phyloP scores from a whole-genome alignment of 2,797 vertebrate species.

The Leptodactylus fallax region DNA sequence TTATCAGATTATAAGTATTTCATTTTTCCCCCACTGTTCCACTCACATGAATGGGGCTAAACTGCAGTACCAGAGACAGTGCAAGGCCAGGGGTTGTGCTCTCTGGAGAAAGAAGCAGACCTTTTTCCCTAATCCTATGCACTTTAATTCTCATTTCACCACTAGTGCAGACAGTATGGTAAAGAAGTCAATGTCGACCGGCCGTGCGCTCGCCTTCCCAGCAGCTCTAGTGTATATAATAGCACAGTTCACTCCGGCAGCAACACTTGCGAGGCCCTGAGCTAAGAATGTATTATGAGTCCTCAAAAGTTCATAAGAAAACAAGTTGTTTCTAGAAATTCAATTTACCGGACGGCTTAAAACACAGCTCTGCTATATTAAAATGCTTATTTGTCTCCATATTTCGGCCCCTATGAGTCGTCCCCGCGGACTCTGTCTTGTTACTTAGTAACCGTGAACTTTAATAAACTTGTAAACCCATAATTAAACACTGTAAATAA shows the following conservation, averaged over 20 bases:
- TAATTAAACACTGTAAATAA: conserved; percentile 80
- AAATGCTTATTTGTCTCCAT: conserved; percentile 54
- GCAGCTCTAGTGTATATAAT: conserved; percentile 15
- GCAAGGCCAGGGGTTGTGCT: not conserved
- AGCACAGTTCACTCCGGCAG: conserved; percentile 42
- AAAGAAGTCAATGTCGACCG: not conserved
- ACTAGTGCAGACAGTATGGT: not conserved
- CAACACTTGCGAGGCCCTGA: conserved; percentile 62
- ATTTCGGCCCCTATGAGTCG: conserved; percentile 67
- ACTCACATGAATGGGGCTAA: not conserved
- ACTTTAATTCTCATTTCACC: not conserved
- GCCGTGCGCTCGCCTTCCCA: not conserved
- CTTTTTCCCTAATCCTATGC: not conserved
- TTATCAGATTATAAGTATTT: not conserved
- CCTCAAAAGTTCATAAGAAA: conserved; percentile 61
- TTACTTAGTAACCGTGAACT: conserved; percentile 75
- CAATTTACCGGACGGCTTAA: conserved; percentile 48
- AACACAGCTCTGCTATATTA: conserved; percentile 64
- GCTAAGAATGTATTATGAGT: conserved; percentile 62
- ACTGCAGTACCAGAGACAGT: not conserved
- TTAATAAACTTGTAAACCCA: conserved; percentile 75
- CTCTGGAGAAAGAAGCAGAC: not conserved
- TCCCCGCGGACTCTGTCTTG: conserved; percentile 64
- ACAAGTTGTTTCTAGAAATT: conserved; percentile 59
- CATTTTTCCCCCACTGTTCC: not conserved